Evolutionary conservation across 2,888 invertebrate species (phyloP).

Genomic region (Macaria liturata): DNA sequence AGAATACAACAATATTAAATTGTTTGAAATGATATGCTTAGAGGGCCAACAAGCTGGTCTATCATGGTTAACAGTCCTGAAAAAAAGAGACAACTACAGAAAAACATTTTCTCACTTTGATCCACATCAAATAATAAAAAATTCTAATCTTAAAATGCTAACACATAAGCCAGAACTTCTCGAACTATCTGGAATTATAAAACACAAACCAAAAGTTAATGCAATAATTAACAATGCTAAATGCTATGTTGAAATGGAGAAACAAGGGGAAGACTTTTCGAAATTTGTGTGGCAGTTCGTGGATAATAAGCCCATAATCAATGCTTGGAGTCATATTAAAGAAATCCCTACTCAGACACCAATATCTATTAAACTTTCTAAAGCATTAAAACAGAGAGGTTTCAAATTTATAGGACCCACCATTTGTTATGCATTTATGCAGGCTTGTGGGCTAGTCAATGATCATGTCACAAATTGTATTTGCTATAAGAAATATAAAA

Average conservation of each 20-base stretch:
- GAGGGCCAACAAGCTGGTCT: constrained; percentile 76
- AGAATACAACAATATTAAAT: constrained; percentile 46
- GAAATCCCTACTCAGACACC: constrained; percentile 58
- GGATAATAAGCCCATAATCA: constrained; percentile 52
- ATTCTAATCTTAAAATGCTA: not conserved
- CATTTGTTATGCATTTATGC: constrained; percentile 75
- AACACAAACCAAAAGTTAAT: constrained; percentile 50
- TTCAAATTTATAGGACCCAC: constrained; percentile 69
- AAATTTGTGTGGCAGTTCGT: constrained; percentile 69
- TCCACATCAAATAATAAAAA: constrained; percentile 36
- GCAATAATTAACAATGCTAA: constrained; percentile 66
- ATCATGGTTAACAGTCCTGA: constrained; percentile 70
- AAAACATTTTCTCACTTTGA: constrained; percentile 57
- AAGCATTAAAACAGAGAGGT: constrained; percentile 59
- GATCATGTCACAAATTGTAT: constrained; percentile 60
- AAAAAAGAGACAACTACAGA: constrained; percentile 63
- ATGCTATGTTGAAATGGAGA: constrained; percentile 58
- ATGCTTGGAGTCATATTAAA: constrained; percentile 51
- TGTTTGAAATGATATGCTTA: constrained; percentile 72
- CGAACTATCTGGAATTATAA: not conserved
- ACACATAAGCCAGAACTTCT: not conserved
- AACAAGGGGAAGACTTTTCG: constrained; percentile 56
- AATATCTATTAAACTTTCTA: constrained; percentile 54
- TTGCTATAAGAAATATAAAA: constrained; percentile 16
- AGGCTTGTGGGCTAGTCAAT: constrained; percentile 72